A percentile compares a stretch with the other conserved stretches of the same genome.
phyloP scores from a whole-genome alignment of 2,888 invertebrate genomes.

The Epirrhoe tristata region DNA sequence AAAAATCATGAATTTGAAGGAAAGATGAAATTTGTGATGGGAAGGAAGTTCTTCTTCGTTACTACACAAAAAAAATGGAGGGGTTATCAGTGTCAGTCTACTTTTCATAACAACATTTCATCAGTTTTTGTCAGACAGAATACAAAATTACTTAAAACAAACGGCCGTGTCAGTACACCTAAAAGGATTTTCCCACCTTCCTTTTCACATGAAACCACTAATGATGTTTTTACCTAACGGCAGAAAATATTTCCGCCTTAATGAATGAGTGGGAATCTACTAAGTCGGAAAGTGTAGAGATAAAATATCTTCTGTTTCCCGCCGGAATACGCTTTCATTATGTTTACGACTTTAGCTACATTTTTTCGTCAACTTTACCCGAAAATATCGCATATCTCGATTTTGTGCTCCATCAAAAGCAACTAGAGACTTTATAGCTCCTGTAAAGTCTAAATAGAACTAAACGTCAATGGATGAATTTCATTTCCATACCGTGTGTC shows the following conservation, averaged over 20 bases:
- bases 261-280: slow-evolving; percentile 41
- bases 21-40: too few species aligned
- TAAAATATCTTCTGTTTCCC: slow-evolving; percentile 29
- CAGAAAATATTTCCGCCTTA: slow-evolving; percentile 37
- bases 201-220: slow-evolving; percentile 33
- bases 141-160: slow-evolving; percentile 6
- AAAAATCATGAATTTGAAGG: too few species aligned
- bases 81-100: too few species aligned
- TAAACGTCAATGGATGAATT: not conserved
- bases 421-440: not conserved
- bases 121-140: not conserved
- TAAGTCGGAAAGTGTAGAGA: slow-evolving; percentile 42
- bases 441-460: not conserved
- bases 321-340: slow-evolving; percentile 30
- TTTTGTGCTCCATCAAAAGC: not conserved
- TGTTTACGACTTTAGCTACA: slow-evolving; percentile 16
- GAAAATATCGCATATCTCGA: slow-evolving; percentile 9
- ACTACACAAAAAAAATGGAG: too few species aligned
- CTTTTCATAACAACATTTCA: not conserved
- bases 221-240: slow-evolving; percentile 40
- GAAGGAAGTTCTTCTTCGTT: too few species aligned
- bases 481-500: not conserved
- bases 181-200: slow-evolving; percentile 29
- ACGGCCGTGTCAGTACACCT: slow-evolving; percentile 12
- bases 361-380: slow-evolving; percentile 17